Evolutionary conservation across 2,888 invertebrate species (phyloP), one percentile per base, ranked within the genome.

Genomic region (Ectemnius lituratus): DNA sequence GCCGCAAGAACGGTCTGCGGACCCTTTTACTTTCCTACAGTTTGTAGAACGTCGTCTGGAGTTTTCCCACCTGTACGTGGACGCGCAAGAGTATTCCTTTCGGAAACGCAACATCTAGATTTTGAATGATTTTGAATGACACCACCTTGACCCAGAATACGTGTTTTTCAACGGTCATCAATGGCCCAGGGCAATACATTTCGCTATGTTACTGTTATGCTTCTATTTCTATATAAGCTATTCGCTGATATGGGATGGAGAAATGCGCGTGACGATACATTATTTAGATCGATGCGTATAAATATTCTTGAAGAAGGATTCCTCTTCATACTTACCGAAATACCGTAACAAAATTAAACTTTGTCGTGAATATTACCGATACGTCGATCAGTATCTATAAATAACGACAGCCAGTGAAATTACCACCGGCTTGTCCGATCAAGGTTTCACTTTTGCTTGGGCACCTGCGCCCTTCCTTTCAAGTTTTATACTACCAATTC

Each of bases 401-500:
- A 62, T 64, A 14, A 16, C 61, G 20, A 62, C 37, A 58, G 59
- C 52, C 67, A 45, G 5, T 65, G 59, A 69, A 75, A 64, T 68
- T 56, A 61, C 56, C 37, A 47, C 37, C 37, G 37, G 11, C 37
- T 37, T 37, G 37, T 37, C n/a, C 70, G 69, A 67, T 63, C 14
- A 47, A 57, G 62, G 70, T 82, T 82, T 80, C 82, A 80, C 80
- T 82, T 82, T 80, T 80, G 63, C 57, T 57, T 73, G 56, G 62
- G 28, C 45, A 5, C 69, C 60, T 73, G 56, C 65, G 28, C 45
- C 11, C 69, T 70, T 70, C 58, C n/a, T n/a, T n/a, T n/a, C n/a
- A n/a, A n/a, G n/a, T n/a, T n/a, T n/a, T n/a, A n/a, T n/a, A n/a
- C n/a, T n/a, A n/a, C n/a, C n/a, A n/a, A n/a, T n/a, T n/a, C n/a